Evolutionary conservation across 92 coral and sea anemone species (phyloP).

Genomic region (Siderastrea radians): DNA sequence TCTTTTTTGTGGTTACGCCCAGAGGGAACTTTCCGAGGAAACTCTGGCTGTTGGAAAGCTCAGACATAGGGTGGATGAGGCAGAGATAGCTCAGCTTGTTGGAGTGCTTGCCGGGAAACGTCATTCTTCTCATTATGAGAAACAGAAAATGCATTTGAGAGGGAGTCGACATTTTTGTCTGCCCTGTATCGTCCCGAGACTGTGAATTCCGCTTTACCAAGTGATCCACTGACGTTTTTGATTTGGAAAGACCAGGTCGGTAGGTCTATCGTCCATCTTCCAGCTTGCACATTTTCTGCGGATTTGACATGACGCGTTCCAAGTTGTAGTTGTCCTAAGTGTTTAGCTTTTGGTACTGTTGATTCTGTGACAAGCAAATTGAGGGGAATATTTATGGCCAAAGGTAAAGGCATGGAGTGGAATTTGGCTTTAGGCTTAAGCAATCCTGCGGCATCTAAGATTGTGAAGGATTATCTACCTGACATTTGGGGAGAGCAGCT

Average conservation of each 20-base stretch:
- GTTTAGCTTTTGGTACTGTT: constrained; percentile 30
- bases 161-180: not conserved
- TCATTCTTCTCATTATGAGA: not conserved
- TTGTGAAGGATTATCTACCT: constrained; percentile 4
- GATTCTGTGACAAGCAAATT: constrained; percentile 33
- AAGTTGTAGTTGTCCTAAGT: not conserved
- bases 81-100: not conserved
- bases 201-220: not conserved
- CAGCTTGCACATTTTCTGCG: not conserved
- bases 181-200: not conserved
- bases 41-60: not conserved
- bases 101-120: not conserved
- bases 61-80: not conserved
- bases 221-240: not conserved
- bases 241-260: constrained; percentile 15
- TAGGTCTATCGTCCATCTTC: not conserved
- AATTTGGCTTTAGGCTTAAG: constrained; percentile 10
- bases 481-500: not conserved
- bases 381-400: not conserved
- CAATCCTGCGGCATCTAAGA: constrained; percentile 33
- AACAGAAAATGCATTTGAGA: not conserved
- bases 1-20: constrained; percentile 20
- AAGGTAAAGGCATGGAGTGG: constrained; percentile 25
- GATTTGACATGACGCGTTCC: not conserved
- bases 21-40: constrained; percentile 1